Evolutionary conservation across 1,140 invertebrate species (phyloP).

Genomic region (Helicoverpa armigera): DNA sequence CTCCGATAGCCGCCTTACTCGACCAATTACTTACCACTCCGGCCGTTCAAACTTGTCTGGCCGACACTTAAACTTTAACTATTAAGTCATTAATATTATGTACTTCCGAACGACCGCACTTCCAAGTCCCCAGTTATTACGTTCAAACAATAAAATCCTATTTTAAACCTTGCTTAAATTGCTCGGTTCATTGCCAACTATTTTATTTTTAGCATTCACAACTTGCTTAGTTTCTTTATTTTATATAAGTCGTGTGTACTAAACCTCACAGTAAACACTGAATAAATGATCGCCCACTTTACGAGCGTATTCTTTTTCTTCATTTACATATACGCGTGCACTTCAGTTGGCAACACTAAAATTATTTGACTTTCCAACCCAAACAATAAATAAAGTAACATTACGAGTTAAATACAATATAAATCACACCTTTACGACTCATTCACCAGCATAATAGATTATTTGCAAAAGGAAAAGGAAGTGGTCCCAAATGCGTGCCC

Average conservation of each 20-base stretch:
- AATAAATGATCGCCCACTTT: constrained; percentile 25
- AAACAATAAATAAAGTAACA: constrained; percentile 48
- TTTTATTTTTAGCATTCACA: not conserved
- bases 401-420: constrained; percentile 50
- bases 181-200: constrained; percentile 18
- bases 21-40: constrained; percentile 71
- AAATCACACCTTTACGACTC: constrained; percentile 58
- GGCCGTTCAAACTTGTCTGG: constrained; percentile 68
- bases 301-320: constrained; percentile 1
- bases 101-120: constrained; percentile 52
- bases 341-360: constrained; percentile 50
- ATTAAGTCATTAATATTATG: constrained; percentile 75
- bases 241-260: not conserved
- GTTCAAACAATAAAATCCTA: constrained; percentile 38
- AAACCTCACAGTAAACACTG: constrained; percentile 8
- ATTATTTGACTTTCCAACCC: constrained; percentile 37
- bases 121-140: constrained; percentile 22
- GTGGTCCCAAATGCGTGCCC: constrained; percentile 57
- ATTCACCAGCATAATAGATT: constrained; percentile 55
- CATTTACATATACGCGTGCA: constrained; percentile 14
- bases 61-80: constrained; percentile 75
- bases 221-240: constrained; percentile 10
- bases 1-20: constrained; percentile 58
- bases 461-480: constrained; percentile 66
- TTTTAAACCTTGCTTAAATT: constrained; percentile 25